Percentiles rank a stretch among this genome's conserved stretches.
These are phyloP conservation scores for Nemopilema nomurai DNA, from an alignment of 30 jellyfish, hydroid and myxozoan genomes.

Conservation along the genomic window DNA sequence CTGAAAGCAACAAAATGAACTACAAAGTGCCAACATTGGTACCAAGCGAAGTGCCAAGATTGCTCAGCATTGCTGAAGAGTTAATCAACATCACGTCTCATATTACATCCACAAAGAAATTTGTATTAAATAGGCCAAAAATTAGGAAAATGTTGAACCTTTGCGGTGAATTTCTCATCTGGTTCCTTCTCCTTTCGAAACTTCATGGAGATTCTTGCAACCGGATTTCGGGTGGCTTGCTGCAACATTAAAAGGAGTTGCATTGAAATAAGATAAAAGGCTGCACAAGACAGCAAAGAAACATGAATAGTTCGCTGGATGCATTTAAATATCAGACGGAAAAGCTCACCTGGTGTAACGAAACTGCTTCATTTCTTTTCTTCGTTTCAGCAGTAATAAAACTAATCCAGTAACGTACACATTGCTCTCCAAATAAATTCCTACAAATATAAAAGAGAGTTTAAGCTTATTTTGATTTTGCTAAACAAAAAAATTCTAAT, in stretches of 20 bases:
- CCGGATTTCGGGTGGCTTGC: slow-evolving; percentile 46
- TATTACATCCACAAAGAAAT: too few relatives aligned
- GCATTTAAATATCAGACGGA: too few relatives aligned
- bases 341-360: slow-evolving; percentile 63
- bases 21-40: background rate
- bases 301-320: background rate
- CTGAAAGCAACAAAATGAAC: too few relatives aligned
- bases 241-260: background rate
- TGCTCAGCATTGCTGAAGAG: background rate
- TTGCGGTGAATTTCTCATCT: slow-evolving; percentile 64
- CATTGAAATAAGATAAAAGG: background rate
- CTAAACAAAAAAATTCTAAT: too few relatives aligned
- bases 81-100: too few relatives aligned
- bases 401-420: slow-evolving; percentile 71
- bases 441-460: slow-evolving; percentile 22
- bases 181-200: slow-evolving; percentile 68
- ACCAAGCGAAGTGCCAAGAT: background rate
- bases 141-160: slow-evolving; percentile 27
- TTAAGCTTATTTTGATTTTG: background rate
- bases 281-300: background rate
- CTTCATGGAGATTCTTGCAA: slow-evolving; percentile 56
- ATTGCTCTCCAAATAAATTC: slow-evolving; percentile 67
- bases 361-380: slow-evolving; percentile 68
- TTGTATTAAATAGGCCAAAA: too few relatives aligned
- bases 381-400: slow-evolving; percentile 66